A percentile compares a stretch with the other conserved stretches of the same genome.
phyloP scores from a whole-genome alignment of 2,888 invertebrate genomes.

The Ophonus ardosiacus region DNA sequence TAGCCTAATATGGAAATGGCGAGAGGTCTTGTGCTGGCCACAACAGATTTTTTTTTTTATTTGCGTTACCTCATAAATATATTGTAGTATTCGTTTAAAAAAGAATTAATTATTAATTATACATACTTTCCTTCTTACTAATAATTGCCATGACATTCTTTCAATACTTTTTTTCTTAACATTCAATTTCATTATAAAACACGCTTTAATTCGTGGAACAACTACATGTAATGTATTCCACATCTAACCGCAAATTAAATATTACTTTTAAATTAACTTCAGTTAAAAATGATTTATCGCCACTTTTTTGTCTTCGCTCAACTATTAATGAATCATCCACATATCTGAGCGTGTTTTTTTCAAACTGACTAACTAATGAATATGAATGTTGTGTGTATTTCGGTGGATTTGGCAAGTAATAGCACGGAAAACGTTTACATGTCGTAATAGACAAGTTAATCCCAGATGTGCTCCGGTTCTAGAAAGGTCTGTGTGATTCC shows the following conservation, averaged over 20 bases:
- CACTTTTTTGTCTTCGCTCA: background rate
- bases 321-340: background rate
- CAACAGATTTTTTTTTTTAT: too few relatives aligned
- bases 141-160: background rate
- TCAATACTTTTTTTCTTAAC: background rate
- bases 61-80: too few relatives aligned
- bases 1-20: too few relatives aligned
- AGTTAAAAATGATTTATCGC: constrained; percentile 13
- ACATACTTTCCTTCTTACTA: background rate
- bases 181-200: background rate
- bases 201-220: background rate
- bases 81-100: background rate
- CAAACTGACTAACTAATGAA: constrained; percentile 6
- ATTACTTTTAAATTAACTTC: background rate
- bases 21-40: too few relatives aligned
- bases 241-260: background rate
- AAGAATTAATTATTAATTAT: background rate
- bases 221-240: background rate
- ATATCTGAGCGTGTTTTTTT: background rate
- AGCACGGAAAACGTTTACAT: constrained; percentile 10
- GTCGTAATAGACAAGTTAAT: constrained; percentile 4
- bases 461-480: constrained; percentile 13
- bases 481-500: background rate
- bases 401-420: constrained; percentile 30
- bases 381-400: constrained; percentile 13